Evolutionary conservation across 2,888 invertebrate species (phyloP).

Genomic region (Monoplex corrugatus): DNA sequence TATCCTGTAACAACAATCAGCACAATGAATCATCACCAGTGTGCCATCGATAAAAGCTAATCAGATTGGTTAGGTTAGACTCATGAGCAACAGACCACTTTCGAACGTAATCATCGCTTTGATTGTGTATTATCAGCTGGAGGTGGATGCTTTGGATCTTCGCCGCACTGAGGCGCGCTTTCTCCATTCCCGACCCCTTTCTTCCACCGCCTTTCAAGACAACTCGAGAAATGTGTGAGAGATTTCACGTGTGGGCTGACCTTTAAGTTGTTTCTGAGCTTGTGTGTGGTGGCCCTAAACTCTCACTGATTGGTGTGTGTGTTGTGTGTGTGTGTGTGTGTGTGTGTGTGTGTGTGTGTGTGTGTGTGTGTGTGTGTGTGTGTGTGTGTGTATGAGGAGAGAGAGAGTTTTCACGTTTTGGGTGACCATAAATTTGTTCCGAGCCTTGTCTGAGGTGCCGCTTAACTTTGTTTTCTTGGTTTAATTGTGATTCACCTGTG

Average conservation of each 20-base stretch:
- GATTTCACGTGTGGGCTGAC: slow-evolving; percentile 24
- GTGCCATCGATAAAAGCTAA: too few relatives aligned
- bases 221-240: slow-evolving; percentile 48
- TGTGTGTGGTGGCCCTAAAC: background rate
- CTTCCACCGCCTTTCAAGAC: slow-evolving; percentile 33
- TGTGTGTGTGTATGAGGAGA: background rate
- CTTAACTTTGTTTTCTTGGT: background rate
- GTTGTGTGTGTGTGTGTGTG: background rate
- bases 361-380: background rate
- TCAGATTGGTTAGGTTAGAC: too few relatives aligned
- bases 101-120: too few relatives aligned
- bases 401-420: background rate
- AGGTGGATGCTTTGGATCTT: slow-evolving; percentile 50
- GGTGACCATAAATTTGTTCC: background rate
- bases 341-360: background rate
- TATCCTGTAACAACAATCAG: background rate
- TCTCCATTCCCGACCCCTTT: slow-evolving; percentile 38
- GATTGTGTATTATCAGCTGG: slow-evolving; percentile 49
- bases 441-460: background rate
- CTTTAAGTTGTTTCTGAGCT: background rate
- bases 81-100: too few relatives aligned
- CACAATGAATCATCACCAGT: too few relatives aligned
- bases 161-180: slow-evolving; percentile 50
- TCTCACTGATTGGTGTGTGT: too few relatives aligned
- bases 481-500: background rate